phyloP scores from a whole-genome alignment of 2,113 vertebrate species.

The Dermatemys mawii region DNA sequence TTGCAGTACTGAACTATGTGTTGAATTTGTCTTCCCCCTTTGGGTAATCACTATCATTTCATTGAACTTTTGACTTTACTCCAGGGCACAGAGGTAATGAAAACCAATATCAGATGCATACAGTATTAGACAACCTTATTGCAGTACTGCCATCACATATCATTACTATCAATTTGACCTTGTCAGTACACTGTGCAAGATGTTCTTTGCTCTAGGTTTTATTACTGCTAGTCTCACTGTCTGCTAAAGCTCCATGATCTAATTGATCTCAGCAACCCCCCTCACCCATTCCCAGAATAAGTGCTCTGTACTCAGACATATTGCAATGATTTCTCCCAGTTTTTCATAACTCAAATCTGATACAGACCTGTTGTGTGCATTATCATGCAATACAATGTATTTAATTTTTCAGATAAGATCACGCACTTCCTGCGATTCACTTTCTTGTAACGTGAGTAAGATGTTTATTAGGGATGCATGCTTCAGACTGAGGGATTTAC shows the following conservation, averaged over 20 bases:
- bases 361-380: background rate
- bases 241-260: slow-evolving; percentile 34
- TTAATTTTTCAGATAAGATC: slow-evolving; percentile 57
- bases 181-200: slow-evolving; percentile 52
- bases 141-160: slow-evolving; percentile 53
- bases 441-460: slow-evolving; percentile 38
- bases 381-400: slow-evolving; percentile 25
- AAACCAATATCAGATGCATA: slow-evolving; percentile 68
- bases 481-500: slow-evolving; percentile 45
- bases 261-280: slow-evolving; percentile 53
- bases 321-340: slow-evolving; percentile 36
- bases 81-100: slow-evolving; percentile 53
- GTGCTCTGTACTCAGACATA: slow-evolving; percentile 35
- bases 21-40: slow-evolving; percentile 51
- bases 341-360: slow-evolving; percentile 28
- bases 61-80: slow-evolving; percentile 46
- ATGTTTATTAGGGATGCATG: slow-evolving; percentile 44
- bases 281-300: slow-evolving; percentile 31
- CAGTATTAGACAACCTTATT: slow-evolving; percentile 60
- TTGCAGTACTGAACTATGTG: slow-evolving; percentile 9
- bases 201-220: slow-evolving; percentile 63
- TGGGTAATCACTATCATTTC: slow-evolving; percentile 54
- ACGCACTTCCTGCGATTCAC: slow-evolving; percentile 35
- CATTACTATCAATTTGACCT: slow-evolving; percentile 67
- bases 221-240: slow-evolving; percentile 48